These are phyloP conservation scores for Geococcyx californianus DNA, from an alignment of 2,113 vertebrate genomes.

Conservation along the genomic window DNA sequence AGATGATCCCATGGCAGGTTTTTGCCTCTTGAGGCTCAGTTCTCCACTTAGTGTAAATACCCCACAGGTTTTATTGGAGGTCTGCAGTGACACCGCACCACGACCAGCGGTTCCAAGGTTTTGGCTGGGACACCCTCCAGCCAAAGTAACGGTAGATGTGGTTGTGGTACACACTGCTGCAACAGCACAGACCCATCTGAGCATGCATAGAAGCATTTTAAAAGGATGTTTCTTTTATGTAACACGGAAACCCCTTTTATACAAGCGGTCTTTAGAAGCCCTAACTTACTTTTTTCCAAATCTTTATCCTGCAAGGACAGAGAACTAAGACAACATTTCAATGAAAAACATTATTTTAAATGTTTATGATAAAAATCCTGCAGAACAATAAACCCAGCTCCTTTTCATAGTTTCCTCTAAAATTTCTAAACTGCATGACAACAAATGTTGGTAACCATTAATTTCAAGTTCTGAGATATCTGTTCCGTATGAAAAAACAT, in stretches of 20 bases:
- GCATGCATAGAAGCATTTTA: rapidly evolving
- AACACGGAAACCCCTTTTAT: not conserved
- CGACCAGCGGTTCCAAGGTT: not conserved
- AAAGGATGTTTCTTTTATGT: rapidly evolving
- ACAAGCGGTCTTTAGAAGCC: not conserved
- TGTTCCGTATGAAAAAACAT: not conserved
- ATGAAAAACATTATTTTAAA: rapidly evolving
- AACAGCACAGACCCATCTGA: not conserved
- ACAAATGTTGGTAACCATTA: not conserved
- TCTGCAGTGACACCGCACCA: too few relatives aligned
- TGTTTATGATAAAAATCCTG: not conserved
- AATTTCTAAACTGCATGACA: not conserved
- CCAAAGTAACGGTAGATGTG: not conserved
- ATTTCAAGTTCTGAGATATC: not conserved
- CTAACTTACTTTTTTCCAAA: not conserved
- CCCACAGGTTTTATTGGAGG: not conserved
- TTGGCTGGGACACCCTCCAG: too few relatives aligned
- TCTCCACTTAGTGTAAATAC: not conserved
- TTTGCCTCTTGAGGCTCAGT: not conserved
- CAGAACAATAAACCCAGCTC: not conserved
- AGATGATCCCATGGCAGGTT: not conserved
- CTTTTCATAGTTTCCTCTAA: not conserved
- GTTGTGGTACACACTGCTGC: rapidly evolving
- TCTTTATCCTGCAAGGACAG: not conserved
- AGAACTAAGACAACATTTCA: not conserved